A percentile compares a stretch with the other conserved stretches of the same genome.
Conservation (phyloP, 2,888 invertebrate species). For the Chironomus riparius region DNA sequence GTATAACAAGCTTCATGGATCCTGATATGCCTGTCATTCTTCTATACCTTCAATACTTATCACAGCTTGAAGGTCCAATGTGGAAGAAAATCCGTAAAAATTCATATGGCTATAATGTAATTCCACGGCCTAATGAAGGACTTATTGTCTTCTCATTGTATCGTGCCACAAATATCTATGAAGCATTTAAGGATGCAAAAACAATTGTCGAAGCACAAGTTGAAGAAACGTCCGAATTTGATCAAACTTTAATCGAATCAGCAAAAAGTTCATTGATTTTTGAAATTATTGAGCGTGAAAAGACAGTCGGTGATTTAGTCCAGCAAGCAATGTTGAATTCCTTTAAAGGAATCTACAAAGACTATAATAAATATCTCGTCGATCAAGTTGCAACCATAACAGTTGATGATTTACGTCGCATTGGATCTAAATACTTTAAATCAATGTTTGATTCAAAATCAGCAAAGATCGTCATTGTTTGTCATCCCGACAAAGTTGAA, state of each 20-base stretch:
- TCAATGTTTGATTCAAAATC: conserved; percentile 54
- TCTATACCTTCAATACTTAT: conserved; percentile 77
- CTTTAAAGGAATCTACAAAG: conserved; percentile 55
- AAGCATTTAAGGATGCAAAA: conserved; percentile 69
- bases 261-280: conserved; percentile 82
- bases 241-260: conserved; percentile 65
- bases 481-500: conserved; percentile 64
- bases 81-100: conserved; percentile 80
- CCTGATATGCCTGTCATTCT: conserved; percentile 62
- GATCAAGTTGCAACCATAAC: conserved; percentile 54
- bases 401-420: conserved; percentile 51
- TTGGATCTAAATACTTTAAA: conserved; percentile 63
- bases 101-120: conserved; percentile 71
- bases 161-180: conserved; percentile 66
- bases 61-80: conserved; percentile 59
- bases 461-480: conserved; percentile 50
- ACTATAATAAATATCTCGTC: conserved; percentile 46
- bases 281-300: conserved; percentile 72
- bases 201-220: conserved; percentile 61
- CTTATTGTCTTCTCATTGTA: conserved; percentile 62
- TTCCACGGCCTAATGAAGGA: conserved; percentile 56
- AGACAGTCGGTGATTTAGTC: conserved; percentile 65
- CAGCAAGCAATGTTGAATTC: conserved; percentile 62
- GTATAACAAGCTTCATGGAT: conserved; percentile 53
- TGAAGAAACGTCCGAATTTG: conserved; percentile 52